phyloP scores from a whole-genome alignment of 2,113 vertebrate genomes.

The Leuciscus idus region DNA sequence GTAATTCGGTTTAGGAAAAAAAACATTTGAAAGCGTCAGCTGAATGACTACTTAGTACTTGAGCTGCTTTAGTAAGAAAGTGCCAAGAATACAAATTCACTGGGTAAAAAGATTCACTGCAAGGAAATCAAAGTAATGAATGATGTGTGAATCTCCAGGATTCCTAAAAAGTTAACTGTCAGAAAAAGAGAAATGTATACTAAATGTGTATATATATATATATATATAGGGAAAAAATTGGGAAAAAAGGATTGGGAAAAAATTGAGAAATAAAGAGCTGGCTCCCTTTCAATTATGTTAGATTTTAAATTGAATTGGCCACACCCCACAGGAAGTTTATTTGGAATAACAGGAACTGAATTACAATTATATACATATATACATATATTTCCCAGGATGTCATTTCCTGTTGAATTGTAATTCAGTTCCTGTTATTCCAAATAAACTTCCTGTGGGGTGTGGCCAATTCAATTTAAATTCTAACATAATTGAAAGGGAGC shows the following conservation, averaged over 20 bases:
- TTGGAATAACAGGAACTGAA: background rate
- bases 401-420: background rate
- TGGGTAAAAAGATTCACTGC: background rate
- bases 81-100: background rate
- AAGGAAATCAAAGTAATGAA: background rate
- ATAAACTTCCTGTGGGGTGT: background rate
- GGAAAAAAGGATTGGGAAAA: background rate
- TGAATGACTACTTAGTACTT: background rate
- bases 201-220: too few species aligned
- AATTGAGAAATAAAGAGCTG: background rate
- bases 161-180: background rate
- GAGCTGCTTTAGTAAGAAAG: background rate
- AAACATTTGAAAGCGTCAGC: background rate
- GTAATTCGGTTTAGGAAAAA: background rate
- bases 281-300: background rate
- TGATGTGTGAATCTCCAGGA: background rate
- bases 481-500: background rate
- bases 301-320: background rate
- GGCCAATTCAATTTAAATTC: background rate
- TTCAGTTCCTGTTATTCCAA: background rate
- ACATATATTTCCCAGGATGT: background rate
- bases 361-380: too few species aligned
- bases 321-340: background rate
- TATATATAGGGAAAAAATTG: too few species aligned
- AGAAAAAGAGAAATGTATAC: background rate